These are phyloP conservation scores for Cosmia pyralina DNA, from an alignment of 2,888 invertebrate genomes.

Conservation along the genomic window DNA sequence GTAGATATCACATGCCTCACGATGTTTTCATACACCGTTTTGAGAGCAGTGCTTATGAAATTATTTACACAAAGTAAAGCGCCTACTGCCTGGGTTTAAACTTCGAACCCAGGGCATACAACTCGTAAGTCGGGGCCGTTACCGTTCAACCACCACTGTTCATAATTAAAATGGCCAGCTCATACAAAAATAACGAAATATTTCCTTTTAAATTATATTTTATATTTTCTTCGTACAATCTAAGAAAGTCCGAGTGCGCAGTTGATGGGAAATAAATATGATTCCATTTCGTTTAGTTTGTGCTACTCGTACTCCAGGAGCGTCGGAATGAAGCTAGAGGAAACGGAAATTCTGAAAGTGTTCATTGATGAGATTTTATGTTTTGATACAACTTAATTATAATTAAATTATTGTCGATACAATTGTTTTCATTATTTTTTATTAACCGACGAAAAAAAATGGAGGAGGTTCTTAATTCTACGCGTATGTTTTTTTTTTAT, in stretches of 20 bases:
- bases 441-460: too few species aligned
- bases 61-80: too few species aligned
- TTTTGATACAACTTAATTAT: constrained; percentile 2
- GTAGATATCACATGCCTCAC: too few species aligned
- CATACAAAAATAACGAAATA: constrained; percentile 37
- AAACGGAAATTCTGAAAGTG: constrained; percentile 19
- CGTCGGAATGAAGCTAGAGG: constrained; percentile 17
- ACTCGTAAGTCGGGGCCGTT: too few species aligned
- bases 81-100: too few species aligned
- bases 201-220: constrained; percentile 41
- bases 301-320: constrained; percentile 10
- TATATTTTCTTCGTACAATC: constrained; percentile 31
- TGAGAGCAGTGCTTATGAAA: too few species aligned
- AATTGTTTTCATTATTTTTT: too few species aligned
- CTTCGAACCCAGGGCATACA: too few species aligned
- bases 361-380: constrained; percentile 17
- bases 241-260: constrained; percentile 35
- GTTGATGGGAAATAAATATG: constrained; percentile 63
- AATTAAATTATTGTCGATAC: not conserved
- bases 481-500: too few species aligned
- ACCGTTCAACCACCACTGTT: constrained; percentile 4
- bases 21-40: too few species aligned
- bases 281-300: constrained; percentile 60
- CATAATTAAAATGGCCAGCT: constrained; percentile 34
- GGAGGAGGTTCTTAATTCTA: too few species aligned